phyloP scores from a whole-genome alignment of 2,888 invertebrate genomes.

The Digitonthophagus gazella region DNA sequence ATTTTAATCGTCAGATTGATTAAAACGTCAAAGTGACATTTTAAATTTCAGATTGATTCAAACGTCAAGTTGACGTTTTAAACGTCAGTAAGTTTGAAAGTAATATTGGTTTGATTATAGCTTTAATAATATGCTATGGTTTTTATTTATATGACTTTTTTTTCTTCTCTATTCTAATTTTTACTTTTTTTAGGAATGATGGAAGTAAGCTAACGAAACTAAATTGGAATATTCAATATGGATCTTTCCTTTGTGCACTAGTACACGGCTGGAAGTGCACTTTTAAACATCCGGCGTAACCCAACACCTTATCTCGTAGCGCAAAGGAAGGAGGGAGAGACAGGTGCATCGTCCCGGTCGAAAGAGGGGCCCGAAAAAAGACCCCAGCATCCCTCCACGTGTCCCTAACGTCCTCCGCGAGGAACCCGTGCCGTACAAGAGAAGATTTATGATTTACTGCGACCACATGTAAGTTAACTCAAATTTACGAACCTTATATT shows the following conservation, averaged over 20 bases:
- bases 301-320: neutral
- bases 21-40: no score
- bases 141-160: no score
- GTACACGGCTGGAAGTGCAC: neutral
- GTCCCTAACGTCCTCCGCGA: neutral
- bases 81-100: no score
- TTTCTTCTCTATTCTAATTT: no score
- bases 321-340: neutral
- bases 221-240: neutral
- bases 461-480: no score
- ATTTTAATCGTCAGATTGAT: no score
- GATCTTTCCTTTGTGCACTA: neutral
- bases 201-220: neutral
- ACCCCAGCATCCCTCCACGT: neutral
- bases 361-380: neutral
- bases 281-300: neutral
- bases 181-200: neutral
- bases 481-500: no score
- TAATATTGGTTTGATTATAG: no score
- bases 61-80: no score
- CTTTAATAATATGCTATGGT: no score
- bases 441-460: neutral
- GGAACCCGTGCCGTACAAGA: neutral
- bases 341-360: neutral
- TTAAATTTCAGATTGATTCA: no score